Evolutionary conservation across 2,113 vertebrate genomes (phyloP), one percentile per base, ranked within the genome.

Genomic region (Malurus melanocephalus): DNA sequence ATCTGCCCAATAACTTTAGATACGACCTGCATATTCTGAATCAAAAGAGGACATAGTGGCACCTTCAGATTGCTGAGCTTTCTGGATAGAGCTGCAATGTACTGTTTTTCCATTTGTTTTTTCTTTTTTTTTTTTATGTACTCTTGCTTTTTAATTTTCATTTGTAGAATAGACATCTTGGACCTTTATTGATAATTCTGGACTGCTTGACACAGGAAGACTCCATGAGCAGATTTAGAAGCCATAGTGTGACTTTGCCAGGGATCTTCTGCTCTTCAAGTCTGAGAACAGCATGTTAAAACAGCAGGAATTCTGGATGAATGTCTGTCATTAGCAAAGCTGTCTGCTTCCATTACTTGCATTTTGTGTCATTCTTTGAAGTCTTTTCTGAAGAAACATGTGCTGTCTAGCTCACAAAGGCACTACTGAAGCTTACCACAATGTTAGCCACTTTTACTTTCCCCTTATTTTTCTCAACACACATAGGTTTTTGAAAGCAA

Each of bases 331-430:
- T 91, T 94, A 91, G 61, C 61, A 83, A 75, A 90, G 35, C 59
- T 81, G 80, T 81, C 84, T 84, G 32, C 51, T 93, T 87, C 62
- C 33, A 85, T 82, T 90, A 48, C 43, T 91, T 74, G 60, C 40
- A 51, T 91, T 93, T 92, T 75, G 10, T 91, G 60, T 69, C 27
- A 59, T 82, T 87, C 53, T 91, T 93, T 92, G 60, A 93, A 95
- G 81, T 64, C 8, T 82, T 79, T 85, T 75, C 48, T 73, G 52
- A 89, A 90, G 79, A 82, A 89, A 85, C 38, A 60, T 20, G 1
- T 87, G 43, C 59, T 89, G 64, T 66, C 78, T 94, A 59, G 68
- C 56, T 92, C 56, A 89, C 64, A 85, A 87, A 87, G 91, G 10
- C 67, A 40, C 51, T 71, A 40, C n/a, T 73, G 75, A 89, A 89